These are phyloP conservation scores for Drosophila bunnanda DNA, from an alignment of 2,888 invertebrate genomes.

Conservation along the genomic window DNA sequence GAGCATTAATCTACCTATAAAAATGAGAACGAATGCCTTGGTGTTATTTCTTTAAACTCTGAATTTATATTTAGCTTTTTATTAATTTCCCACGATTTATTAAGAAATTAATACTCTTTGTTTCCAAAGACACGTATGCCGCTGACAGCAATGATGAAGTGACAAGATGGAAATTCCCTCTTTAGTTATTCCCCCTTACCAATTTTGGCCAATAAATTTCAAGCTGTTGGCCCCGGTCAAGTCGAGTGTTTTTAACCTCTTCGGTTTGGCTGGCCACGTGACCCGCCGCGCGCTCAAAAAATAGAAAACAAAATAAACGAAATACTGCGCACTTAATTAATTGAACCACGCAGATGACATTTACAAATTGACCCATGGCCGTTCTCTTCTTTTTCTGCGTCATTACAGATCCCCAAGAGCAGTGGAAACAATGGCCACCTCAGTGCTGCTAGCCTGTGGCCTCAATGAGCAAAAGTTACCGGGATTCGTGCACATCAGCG, in stretches of 20 bases:
- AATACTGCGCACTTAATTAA: conserved; percentile 62
- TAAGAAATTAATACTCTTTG: conserved; percentile 12
- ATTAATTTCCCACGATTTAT: conserved; percentile 53
- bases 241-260: conserved; percentile 52
- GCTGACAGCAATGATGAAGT: conserved; percentile 74
- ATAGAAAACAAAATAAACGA: neutral
- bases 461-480: conserved; percentile 87
- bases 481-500: conserved; percentile 88
- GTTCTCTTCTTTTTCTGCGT: conserved; percentile 13
- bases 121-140: conserved; percentile 55
- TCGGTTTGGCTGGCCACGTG: conserved; percentile 57
- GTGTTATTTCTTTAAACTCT: neutral
- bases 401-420: conserved; percentile 49
- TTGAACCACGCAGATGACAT: conserved; percentile 66
- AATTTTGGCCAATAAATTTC: conserved; percentile 62
- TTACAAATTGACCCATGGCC: conserved; percentile 61
- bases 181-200: conserved; percentile 15
- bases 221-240: conserved; percentile 44
- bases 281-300: conserved; percentile 40
- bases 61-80: neutral
- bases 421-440: conserved; percentile 86
- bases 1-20: neutral
- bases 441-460: conserved; percentile 88
- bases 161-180: conserved; percentile 61
- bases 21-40: neutral